Evolutionary conservation across 64 coral and sea anemone species (phyloP), one percentile per base, ranked within the genome.

Genomic region (Porites australiensis): DNA sequence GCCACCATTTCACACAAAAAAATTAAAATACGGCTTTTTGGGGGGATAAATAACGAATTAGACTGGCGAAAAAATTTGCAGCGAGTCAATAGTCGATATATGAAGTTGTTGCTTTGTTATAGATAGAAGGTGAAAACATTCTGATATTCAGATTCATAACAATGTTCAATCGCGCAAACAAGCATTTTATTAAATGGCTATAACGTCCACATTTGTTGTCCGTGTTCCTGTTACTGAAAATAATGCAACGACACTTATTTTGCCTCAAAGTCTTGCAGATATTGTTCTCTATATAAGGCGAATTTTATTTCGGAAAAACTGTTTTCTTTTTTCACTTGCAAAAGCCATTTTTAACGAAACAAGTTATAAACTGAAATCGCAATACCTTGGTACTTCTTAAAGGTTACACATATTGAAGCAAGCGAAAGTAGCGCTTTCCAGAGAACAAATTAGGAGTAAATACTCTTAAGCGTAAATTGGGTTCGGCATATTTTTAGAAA

Each of bases 361-460:
- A 64, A 64, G 62, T 19, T 19, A 18, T 64, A 64, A 64, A 64
- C 7, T 13, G 18, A 18, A 16, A 4, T 16, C 62, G 5, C 46
- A 3, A n/a, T 55, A 53, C 12, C 22, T 37, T 37, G 27, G 49
- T 22, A 55, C 51, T 78, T 78, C 9, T 78, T 78, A 49, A 4
- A 64, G 10, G 50, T 23, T 55, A 55, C 21, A 78, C 3, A 12
- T 22, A 19, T 78, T 9, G 4, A 11, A 55, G 75, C 50, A 20
- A 49, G 49, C 75, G 11, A 55, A 12, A 55, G 8, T 2, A 9
- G 51, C 19, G n/a, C 20, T 78, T 14, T 13, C 50, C 50, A 53
- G 50, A 20, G 21, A 78, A 23, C 50, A 55, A 78, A 58, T 78
- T 55, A 78, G 18, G 22, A 55, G 49, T 76, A 76, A 76, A 76